phyloP scores from a whole-genome alignment of 2,113 vertebrate species.

The Desmodus rotundus region DNA sequence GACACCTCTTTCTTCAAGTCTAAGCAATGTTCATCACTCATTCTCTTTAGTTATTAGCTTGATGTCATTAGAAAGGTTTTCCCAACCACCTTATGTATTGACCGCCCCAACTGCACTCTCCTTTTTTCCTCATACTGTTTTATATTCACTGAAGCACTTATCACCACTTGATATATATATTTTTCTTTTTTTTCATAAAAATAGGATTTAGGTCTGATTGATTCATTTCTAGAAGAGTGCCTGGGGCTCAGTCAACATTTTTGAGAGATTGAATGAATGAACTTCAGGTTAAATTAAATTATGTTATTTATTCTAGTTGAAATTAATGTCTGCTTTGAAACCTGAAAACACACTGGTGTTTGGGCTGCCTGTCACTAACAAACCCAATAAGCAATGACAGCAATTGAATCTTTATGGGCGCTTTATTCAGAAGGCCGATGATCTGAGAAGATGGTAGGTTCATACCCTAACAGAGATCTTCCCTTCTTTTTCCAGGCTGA shows the following conservation, averaged over 20 bases:
- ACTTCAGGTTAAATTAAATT: background rate
- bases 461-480: no score
- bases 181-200: background rate
- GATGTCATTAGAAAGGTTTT: background rate
- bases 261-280: background rate
- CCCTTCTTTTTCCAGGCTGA: no score
- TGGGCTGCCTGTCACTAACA: no score
- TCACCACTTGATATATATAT: fast-evolving
- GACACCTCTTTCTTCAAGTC: background rate
- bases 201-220: background rate
- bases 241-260: background rate
- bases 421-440: no score
- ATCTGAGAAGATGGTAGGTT: no score
- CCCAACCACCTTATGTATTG: background rate
- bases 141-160: background rate
- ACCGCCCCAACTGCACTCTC: background rate
- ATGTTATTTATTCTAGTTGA: background rate
- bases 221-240: background rate
- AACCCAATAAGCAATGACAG: no score
- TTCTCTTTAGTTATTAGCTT: background rate
- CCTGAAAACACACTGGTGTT: no score
- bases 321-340: no score
- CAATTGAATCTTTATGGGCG: no score
- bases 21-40: background rate
- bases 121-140: background rate